Evolutionary conservation across 2,113 vertebrate species (phyloP), one percentile per base, ranked within the genome.

Genomic region (Raphicerus campestris): DNA sequence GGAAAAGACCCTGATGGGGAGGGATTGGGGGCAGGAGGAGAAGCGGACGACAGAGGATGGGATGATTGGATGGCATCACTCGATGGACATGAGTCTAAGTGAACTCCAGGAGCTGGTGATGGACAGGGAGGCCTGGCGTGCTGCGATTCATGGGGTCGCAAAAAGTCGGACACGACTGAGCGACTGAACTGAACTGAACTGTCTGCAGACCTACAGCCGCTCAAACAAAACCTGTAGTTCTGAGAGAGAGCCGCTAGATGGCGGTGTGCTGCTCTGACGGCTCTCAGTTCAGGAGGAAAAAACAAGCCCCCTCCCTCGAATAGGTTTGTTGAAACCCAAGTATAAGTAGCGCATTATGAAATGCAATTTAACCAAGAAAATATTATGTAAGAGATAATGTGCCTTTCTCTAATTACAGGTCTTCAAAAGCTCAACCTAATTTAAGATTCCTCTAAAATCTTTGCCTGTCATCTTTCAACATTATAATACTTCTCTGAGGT

Each of bases 311-410:
- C 4, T 1, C 28, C 28, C 90, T 24, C 0, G 82, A 49, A 28
- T 1, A 2, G 42, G 15, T 42, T 28, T 8, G 3, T 47, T n/a
- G 70, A 89, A 83, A 26, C 56, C 15, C 14, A 9, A 17, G 55
- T 1, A 2, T 2, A 26, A 83, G 77, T 3, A 75, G 61, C 66
- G 35, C 53, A 1, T 7, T 9, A 19, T 5, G 20, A 61, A 80
- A 75, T 7, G 3, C 9, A 8, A 13, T 42, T 63, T 6, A 26
- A 63, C 70, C 55, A 35, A 77, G 91, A 53, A 83, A 60, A 30
- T 8, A 8, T 15, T 0, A 10, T 0, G 3, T 6, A 3, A 30
- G 7, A 4, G 3, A 17, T 2, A 4, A 32, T 2, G 11, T 0
- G 22, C 91, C 11, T 5, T 53, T 35, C 78, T 24, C 86, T 24